Base-by-base conservation (phyloP, 1,140 invertebrate species). In the Drosophila jambulina region DNA sequence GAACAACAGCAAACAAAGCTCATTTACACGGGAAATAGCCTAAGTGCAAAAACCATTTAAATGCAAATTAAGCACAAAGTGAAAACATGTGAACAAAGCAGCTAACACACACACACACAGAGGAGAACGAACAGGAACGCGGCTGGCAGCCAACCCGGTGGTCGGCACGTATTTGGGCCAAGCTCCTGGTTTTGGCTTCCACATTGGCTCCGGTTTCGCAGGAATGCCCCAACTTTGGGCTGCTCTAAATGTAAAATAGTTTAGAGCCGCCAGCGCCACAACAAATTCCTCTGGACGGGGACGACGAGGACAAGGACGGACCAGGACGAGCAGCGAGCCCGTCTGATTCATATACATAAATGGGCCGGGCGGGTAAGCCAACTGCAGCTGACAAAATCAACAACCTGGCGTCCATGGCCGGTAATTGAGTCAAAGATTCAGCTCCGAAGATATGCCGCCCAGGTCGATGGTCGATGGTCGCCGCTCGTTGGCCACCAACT, bases 11-110 rank as follows among this genome's bases (percentile, higher is more conserved):
- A 83, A 84, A 90, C 88, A 91, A 91, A 91, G 88, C 88, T 91
- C 88, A 91, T 91, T 91, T 91, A 91, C 88, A 91, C 80, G 88
- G 88, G 88, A 91, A 88, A 88, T 91, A 85, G 88, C 80, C 88
- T 85, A 91, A 87, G 83, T 91, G 83, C 80, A 91, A 91, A 91
- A 91, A 91, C 88, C 88, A 91, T 91, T 91, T 91, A 91, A 91
- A 91, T 91, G 88, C 88, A 91, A 91, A 91, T 91, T 91, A 91
- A 87, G 78, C 88, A 83, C 88, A 87, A 91, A 91, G 83, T 91
- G 88, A 91, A 91, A 91, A 91, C 88, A 91, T 88, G 88, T 91
- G 84, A 88, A 87, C 84, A 87, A 81, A 87, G 84, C 77, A 67
- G 72, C 77, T 36, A 21, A 72, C 68, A 53, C 54, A 49, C 49